Evolutionary conservation across 1,140 invertebrate species (phyloP).

Genomic region (Calephelis virginiensis): DNA sequence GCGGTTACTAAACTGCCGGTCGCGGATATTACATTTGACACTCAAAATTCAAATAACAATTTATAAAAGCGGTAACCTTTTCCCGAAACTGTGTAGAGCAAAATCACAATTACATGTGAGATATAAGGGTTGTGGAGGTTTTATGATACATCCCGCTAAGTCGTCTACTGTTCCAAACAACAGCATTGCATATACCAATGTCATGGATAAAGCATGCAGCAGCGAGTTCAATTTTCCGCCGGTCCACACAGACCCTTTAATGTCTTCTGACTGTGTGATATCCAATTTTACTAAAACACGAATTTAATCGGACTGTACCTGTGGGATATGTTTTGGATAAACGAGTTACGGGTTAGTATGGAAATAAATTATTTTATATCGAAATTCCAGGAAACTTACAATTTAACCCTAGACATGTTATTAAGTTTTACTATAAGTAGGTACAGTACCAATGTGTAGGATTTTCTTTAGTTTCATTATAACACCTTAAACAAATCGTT

Average conservation of each 20-base stretch:
- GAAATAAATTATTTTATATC: slow-evolving; percentile 15
- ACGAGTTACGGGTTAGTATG: slow-evolving; percentile 13
- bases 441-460: no score
- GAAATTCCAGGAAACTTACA: not conserved
- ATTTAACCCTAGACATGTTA: not conserved
- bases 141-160: slow-evolving; percentile 21
- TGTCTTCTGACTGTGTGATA: slow-evolving; percentile 40
- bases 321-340: slow-evolving; percentile 17
- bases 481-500: no score
- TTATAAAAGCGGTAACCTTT: slow-evolving; percentile 13
- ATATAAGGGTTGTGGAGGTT: slow-evolving; percentile 18
- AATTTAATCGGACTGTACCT: slow-evolving; percentile 23
- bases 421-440: no score
- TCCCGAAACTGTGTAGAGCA: not conserved
- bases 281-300: slow-evolving; percentile 33
- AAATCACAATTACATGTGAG: not conserved
- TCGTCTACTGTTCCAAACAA: slow-evolving; percentile 33
- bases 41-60: slow-evolving; percentile 25
- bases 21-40: slow-evolving; percentile 22
- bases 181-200: slow-evolving; percentile 36
- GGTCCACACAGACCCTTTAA: slow-evolving; percentile 38
- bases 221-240: slow-evolving; percentile 42
- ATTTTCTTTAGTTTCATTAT: no score
- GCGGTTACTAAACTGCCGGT: slow-evolving; percentile 18
- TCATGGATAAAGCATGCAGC: slow-evolving; percentile 42